Conservation (phyloP, 1,140 invertebrate genomes). For the Tetraneura akinire region DNA sequence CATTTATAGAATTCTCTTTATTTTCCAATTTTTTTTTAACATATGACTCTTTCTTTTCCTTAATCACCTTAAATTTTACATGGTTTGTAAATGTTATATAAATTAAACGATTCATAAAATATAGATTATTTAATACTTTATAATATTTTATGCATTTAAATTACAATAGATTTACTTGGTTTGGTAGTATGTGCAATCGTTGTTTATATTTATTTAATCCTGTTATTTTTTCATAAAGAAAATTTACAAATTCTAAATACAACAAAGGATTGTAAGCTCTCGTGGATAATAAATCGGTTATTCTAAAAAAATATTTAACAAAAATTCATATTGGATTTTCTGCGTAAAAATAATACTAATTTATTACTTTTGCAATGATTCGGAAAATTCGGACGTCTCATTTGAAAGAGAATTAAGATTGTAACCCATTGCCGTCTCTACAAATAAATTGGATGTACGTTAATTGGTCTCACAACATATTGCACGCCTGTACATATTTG, state of each 20-base stretch:
- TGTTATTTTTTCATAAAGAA: slow-evolving; percentile 50
- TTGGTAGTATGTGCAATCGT: slow-evolving; percentile 49
- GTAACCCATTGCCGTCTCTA: slow-evolving; percentile 85
- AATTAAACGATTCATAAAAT: too few relatives aligned
- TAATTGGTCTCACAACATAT: too few relatives aligned
- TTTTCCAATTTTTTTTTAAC: background rate
- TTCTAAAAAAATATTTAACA: slow-evolving; percentile 23
- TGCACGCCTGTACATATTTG: too few relatives aligned
- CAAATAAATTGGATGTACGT: too few relatives aligned
- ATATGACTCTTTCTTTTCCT: background rate
- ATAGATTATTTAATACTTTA: too few relatives aligned
- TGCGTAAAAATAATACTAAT: slow-evolving; percentile 14
- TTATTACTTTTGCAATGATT: slow-evolving; percentile 52
- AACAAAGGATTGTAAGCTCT: slow-evolving; percentile 53
- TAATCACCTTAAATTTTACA: background rate
- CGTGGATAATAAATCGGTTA: slow-evolving; percentile 31
- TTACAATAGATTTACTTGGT: slow-evolving; percentile 50
- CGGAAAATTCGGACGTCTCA: slow-evolving; percentile 58
- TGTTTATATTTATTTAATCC: slow-evolving; percentile 51
- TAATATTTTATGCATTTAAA: background rate
- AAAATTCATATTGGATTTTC: background rate
- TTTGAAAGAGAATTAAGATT: slow-evolving; percentile 73
- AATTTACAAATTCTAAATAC: slow-evolving; percentile 52
- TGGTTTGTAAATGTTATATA: background rate
- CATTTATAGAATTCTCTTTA: background rate